phyloP scores from a whole-genome alignment of 2,797 vertebrate species.

The Chloroceryle amazona region DNA sequence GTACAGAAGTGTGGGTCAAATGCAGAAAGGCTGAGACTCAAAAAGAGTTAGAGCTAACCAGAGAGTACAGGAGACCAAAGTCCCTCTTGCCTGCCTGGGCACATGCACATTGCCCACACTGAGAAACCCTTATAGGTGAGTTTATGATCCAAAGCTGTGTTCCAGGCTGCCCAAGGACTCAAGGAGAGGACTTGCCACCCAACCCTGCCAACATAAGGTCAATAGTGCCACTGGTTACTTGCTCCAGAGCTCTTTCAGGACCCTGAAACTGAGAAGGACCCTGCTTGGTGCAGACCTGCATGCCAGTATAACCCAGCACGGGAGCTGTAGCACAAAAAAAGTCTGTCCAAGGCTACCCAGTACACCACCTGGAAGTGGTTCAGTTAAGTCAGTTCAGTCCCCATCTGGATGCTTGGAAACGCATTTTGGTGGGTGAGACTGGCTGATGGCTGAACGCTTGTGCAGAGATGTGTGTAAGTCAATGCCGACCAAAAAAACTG shows the following conservation, averaged over 20 bases:
- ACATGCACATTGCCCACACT: fast-evolving
- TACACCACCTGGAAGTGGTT: neutral
- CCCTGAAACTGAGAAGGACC: neutral
- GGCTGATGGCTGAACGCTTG: neutral
- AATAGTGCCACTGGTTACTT: neutral
- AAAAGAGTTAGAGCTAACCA: neutral
- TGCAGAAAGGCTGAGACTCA: neutral
- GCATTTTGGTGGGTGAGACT: conserved; percentile 26
- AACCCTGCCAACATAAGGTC: neutral
- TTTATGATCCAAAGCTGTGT: neutral
- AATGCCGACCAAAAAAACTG: conserved; percentile 39
- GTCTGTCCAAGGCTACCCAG: neutral
- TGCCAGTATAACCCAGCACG: neutral
- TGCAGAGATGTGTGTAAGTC: conserved; percentile 18
- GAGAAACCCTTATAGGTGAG: fast-evolving
- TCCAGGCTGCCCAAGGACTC: neutral
- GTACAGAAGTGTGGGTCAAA: neutral
- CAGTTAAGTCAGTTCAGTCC: neutral
- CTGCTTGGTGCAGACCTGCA: neutral
- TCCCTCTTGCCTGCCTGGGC: neutral
- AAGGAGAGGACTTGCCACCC: neutral
- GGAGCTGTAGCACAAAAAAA: neutral
- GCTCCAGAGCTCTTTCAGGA: neutral
- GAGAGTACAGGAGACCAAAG: neutral
- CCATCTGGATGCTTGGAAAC: conserved; percentile 24